phyloP scores from a whole-genome alignment of 2,797 vertebrate species.

The Molossus molossus region DNA sequence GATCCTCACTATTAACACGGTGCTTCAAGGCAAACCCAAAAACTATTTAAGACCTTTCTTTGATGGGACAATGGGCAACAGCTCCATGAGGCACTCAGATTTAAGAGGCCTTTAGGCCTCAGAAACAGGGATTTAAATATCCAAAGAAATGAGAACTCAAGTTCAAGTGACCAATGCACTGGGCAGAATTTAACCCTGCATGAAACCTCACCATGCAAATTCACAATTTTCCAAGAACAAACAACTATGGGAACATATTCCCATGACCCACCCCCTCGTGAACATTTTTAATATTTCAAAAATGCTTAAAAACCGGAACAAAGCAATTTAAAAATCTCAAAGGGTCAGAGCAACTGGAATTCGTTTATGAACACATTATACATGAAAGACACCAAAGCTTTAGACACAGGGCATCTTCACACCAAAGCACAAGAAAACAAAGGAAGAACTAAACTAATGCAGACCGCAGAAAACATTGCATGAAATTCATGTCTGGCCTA shows the following conservation, averaged over 20 bases:
- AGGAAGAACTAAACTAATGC: constrained; percentile 76
- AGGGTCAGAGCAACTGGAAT: constrained; percentile 81
- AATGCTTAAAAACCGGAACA: constrained; percentile 77
- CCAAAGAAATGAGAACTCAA: constrained; percentile 62
- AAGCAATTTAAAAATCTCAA: constrained; percentile 81
- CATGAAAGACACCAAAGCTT: constrained; percentile 58
- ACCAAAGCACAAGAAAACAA: constrained; percentile 77
- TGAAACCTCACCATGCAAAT: constrained; percentile 61
- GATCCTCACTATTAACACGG: constrained; percentile 73
- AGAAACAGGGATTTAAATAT: constrained; percentile 68
- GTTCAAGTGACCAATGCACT: constrained; percentile 69
- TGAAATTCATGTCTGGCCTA: constrained; percentile 75
- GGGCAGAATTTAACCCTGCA: constrained; percentile 69
- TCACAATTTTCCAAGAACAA: constrained; percentile 69
- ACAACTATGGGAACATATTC: constrained; percentile 75
- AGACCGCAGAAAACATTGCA: constrained; percentile 72
- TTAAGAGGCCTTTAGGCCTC: constrained; percentile 22
- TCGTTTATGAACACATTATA: constrained; percentile 45
- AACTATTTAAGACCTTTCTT: constrained; percentile 68
- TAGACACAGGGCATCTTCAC: constrained; percentile 80
- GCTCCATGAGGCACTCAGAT: not conserved
- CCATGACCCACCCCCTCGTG: constrained; percentile 69
- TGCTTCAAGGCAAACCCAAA: constrained; percentile 50
- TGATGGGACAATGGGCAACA: constrained; percentile 66
- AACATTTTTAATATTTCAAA: constrained; percentile 83